phyloP scores from a whole-genome alignment of 2,797 vertebrate species.

The Jordanella pulchra region DNA sequence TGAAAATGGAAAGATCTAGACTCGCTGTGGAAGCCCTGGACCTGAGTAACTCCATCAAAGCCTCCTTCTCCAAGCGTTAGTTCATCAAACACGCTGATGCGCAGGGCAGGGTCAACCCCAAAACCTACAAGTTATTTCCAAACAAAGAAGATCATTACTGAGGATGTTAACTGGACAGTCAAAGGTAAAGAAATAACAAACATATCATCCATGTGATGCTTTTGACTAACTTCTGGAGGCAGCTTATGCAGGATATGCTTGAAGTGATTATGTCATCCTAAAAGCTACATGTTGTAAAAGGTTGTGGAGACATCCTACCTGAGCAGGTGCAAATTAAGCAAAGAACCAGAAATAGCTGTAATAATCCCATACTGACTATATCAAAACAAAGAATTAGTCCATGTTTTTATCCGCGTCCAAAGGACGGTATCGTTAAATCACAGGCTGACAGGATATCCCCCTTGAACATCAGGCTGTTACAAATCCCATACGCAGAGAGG shows the following conservation, averaged over 20 bases:
- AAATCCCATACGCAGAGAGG: constrained; percentile 67
- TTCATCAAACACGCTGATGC: constrained; percentile 91
- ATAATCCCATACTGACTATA: constrained; percentile 80
- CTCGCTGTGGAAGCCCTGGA: constrained; percentile 94
- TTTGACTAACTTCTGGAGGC: constrained; percentile 5
- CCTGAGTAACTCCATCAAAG: constrained; percentile 90
- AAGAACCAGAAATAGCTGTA: constrained; percentile 76
- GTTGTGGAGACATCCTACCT: constrained; percentile 71
- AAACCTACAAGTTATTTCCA: constrained; percentile 85
- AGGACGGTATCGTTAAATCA: constrained; percentile 61
- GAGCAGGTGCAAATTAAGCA: constrained; percentile 73
- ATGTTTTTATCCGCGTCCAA: constrained; percentile 78
- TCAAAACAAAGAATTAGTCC: constrained; percentile 74
- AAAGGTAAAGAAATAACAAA: neutral
- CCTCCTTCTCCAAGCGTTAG: constrained; percentile 85
- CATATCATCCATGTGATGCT: neutral
- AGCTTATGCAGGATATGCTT: neutral
- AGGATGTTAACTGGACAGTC: constrained; percentile 9
- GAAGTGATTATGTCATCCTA: neutral
- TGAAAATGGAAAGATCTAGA: constrained; percentile 95
- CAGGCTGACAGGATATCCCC: constrained; percentile 56
- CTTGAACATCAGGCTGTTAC: constrained; percentile 54
- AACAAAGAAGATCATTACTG: constrained; percentile 36
- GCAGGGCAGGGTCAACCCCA: constrained; percentile 93
- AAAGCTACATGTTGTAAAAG: constrained; percentile 25